These are phyloP conservation scores for Drosophila formosana DNA, from an alignment of 2,888 invertebrate species.

Conservation along the genomic window DNA sequence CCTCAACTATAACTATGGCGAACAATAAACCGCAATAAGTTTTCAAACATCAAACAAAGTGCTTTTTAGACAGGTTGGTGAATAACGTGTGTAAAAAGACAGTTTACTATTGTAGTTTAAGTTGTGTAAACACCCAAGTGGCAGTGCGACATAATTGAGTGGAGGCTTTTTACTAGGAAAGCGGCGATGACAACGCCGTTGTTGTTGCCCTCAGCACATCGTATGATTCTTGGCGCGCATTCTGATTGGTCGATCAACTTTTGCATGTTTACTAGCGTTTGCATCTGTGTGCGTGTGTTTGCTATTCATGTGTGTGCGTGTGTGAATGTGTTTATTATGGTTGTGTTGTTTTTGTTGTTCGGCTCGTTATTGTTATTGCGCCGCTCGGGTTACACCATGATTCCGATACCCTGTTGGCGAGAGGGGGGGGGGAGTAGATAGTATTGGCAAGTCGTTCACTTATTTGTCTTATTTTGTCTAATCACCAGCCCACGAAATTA, in stretches of 20 bases:
- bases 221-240: constrained; percentile 82
- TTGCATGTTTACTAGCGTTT: constrained; percentile 45
- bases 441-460: not conserved
- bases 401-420: constrained; percentile 19
- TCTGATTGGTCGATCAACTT: constrained; percentile 81
- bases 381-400: constrained; percentile 61
- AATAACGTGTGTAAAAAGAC: not conserved
- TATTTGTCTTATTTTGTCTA: constrained; percentile 6
- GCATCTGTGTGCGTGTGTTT: constrained; percentile 18
- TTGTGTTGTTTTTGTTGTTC: constrained; percentile 32
- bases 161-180: constrained; percentile 26
- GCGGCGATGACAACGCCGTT: constrained; percentile 27
- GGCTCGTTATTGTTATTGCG: constrained; percentile 60
- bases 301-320: not conserved
- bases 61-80: constrained; percentile 37
- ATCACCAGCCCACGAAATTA: constrained; percentile 27
- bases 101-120: not conserved
- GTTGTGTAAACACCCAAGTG: constrained; percentile 1
- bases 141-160: constrained; percentile 10
- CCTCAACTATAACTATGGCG: constrained; percentile 28
- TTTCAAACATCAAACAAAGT: constrained; percentile 19
- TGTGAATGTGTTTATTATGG: constrained; percentile 32
- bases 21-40: constrained; percentile 23
- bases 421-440: constrained; percentile 6
- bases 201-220: constrained; percentile 76